Base-by-base conservation (phyloP, 2,888 invertebrate genomes). In the Agrotis ipsilon region DNA sequence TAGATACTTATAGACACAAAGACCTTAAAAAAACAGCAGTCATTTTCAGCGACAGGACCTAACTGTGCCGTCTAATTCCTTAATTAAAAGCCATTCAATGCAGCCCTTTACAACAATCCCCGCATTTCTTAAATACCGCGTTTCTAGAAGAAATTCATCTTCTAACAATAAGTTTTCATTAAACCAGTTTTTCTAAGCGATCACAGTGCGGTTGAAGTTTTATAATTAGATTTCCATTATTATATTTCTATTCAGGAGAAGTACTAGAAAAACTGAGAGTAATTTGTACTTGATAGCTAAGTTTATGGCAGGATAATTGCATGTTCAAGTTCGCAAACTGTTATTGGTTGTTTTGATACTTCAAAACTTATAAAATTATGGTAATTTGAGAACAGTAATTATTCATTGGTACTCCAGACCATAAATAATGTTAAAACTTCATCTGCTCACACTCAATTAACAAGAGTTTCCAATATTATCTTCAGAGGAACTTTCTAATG, bases 161-260 rank as follows among this genome's bases (percentile, higher is more conserved):
- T 46, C 18, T 19, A 49, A 80, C 66, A 64, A 75, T 49, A 54
- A 49, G 14, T 52, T 67, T 80, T 70, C 63, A 54, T 70, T 80
- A 75, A 75, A 70, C 21, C 45, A 64, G 63, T 70, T 70, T 54
- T 58, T 49, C 43, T 39, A 49, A 69, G 58, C 63, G 61, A 66
- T 72, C 60, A 67, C 71, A 60, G 71, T 78, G 84, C 72, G 32
- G 45, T 70, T 78, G 81, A 80, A 70, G 81, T 70, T 70, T 69
- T 19, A 51, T 75, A 61, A 78, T 80, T 80, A 80, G 60, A 70
- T 54, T 78, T 64, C 67, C 49, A 63, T 66, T 60, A 66, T 66
- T 61, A 19, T 55, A 54, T 39, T 79, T 73, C 69, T 55, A 62
- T 74, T 68, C 19, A 43, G n/a, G 19, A 58, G 27, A 24, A 49